phyloP scores from a whole-genome alignment of 2,113 vertebrate genomes.

The Sinocyclocheilus anshuiensis region DNA sequence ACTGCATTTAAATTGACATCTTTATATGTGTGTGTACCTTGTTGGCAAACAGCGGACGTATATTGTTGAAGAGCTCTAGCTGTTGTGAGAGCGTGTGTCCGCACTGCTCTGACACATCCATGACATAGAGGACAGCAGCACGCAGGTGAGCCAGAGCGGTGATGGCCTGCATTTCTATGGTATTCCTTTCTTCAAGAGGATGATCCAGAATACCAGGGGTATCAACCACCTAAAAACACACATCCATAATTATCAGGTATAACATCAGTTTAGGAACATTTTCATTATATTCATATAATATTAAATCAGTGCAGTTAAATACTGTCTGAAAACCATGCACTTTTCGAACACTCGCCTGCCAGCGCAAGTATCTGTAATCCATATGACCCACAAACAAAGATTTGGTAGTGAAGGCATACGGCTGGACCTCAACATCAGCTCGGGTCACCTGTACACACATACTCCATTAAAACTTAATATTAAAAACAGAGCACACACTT shows the following conservation, averaged over 20 bases:
- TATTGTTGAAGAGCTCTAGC: constrained; percentile 89
- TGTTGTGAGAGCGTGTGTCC: constrained; percentile 88
- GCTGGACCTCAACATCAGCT: constrained; percentile 98
- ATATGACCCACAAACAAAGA: constrained; percentile 98
- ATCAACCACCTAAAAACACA: constrained; percentile 86
- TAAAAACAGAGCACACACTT: background rate
- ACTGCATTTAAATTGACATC: background rate
- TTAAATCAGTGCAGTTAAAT: background rate
- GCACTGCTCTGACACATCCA: constrained; percentile 96
- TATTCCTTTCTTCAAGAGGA: constrained; percentile 96
- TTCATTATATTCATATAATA: background rate
- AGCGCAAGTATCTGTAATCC: constrained; percentile 97
- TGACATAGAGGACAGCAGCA: constrained; percentile 87
- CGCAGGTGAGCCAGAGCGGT: constrained; percentile 94
- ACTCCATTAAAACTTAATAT: background rate
- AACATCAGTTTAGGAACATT: background rate
- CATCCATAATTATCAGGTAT: background rate
- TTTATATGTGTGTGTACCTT: constrained; percentile 77
- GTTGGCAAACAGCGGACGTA: constrained; percentile 90
- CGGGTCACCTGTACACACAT: constrained; percentile 83
- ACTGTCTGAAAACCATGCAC: too few species aligned
- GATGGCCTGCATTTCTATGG: constrained; percentile 99
- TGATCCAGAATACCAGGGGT: constrained; percentile 98
- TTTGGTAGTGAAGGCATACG: constrained; percentile 97
- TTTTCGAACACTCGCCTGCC: constrained; percentile 82